phyloP scores from a whole-genome alignment of 1,140 invertebrate genomes.

The Heliconius hewitsoni region DNA sequence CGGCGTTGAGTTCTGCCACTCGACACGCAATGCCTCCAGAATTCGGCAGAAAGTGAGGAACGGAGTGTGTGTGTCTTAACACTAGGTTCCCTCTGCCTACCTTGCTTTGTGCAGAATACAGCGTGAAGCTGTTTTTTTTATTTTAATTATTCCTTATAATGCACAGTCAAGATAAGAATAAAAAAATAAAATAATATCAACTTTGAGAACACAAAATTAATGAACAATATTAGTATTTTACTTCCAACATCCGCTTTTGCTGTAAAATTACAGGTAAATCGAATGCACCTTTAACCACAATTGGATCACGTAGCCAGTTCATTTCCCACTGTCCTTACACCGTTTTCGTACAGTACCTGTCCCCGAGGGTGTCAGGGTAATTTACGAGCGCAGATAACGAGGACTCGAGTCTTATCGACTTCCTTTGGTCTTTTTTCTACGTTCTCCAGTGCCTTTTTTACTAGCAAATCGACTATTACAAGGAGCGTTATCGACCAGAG shows the following conservation, averaged over 20 bases:
- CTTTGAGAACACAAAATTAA: too few relatives aligned
- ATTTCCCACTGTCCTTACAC: constrained; percentile 69
- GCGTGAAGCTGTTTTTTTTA: too few relatives aligned
- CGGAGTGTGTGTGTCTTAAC: too few relatives aligned
- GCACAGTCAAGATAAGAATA: too few relatives aligned
- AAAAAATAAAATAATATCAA: too few relatives aligned
- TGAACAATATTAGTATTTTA: too few relatives aligned
- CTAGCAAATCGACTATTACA: constrained; percentile 73
- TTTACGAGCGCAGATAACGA: constrained; percentile 79
- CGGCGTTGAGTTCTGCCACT: too few relatives aligned
- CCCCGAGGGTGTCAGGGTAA: constrained; percentile 72
- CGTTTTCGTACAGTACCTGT: constrained; percentile 65
- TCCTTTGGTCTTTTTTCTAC: constrained; percentile 65
- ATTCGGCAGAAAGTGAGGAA: too few relatives aligned
- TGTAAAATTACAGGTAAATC: constrained; percentile 49
- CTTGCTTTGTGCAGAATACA: too few relatives aligned
- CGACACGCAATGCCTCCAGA: too few relatives aligned
- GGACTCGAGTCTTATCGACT: constrained; percentile 76
- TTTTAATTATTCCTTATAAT: too few relatives aligned
- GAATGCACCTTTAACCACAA: constrained; percentile 76
- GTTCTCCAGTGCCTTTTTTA: constrained; percentile 68
- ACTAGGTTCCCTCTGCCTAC: too few relatives aligned
- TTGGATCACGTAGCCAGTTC: constrained; percentile 78
- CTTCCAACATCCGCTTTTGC: neutral
- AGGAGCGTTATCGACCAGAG: constrained; percentile 62